phyloP scores from a whole-genome alignment of 2,888 invertebrate species.

The Tetrapedia diversipes region DNA sequence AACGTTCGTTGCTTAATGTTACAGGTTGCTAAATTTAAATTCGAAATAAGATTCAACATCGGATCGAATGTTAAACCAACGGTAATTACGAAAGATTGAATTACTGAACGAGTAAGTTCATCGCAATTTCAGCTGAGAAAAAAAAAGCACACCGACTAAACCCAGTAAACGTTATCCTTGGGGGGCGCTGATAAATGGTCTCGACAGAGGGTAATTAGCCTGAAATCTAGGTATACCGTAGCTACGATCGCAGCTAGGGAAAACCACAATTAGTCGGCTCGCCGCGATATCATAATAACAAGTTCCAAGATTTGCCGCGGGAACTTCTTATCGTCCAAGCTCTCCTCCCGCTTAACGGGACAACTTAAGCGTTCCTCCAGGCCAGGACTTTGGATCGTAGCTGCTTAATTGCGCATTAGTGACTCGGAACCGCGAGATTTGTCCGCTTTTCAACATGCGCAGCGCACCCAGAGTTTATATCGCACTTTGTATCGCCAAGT shows the following conservation, averaged over 20 bases:
- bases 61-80: background rate
- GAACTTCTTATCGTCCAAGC: conserved; percentile 66
- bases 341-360: conserved; percentile 18
- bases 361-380: conserved; percentile 7
- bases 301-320: conserved; percentile 56
- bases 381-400: conserved; percentile 38
- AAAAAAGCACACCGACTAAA: background rate
- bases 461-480: no score
- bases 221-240: conserved; percentile 10
- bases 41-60: no score
- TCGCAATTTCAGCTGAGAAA: background rate
- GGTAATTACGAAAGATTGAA: background rate
- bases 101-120: background rate
- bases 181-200: conserved; percentile 31
- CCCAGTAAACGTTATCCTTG: conserved; percentile 12
- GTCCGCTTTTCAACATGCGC: no score
- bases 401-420: conserved; percentile 69
- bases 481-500: no score
- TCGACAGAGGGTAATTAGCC: conserved; percentile 45
- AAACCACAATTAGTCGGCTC: conserved; percentile 67
- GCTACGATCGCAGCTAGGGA: conserved; percentile 61
- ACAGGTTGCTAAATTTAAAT: no score
- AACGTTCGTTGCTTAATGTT: no score
- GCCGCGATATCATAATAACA: conserved; percentile 59
- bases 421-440: background rate